Percentiles rank a stretch among this genome's conserved stretches.
Evolutionary conservation across 2,113 vertebrate species (phyloP).

Genomic region (Macrotis lagotis): DNA sequence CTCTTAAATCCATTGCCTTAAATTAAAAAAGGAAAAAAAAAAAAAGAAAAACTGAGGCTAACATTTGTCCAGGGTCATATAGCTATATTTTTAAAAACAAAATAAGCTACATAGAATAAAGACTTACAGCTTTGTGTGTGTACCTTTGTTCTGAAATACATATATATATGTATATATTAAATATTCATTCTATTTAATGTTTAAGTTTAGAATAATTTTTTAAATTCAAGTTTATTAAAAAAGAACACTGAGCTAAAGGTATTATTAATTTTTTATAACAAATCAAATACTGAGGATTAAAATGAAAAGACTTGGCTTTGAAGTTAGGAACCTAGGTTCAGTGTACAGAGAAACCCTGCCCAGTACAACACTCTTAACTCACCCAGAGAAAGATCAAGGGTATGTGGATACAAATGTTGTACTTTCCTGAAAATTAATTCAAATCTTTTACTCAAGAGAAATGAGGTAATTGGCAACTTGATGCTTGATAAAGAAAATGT

Average conservation of each 20-base stretch:
- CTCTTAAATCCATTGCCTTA: too few relatives aligned
- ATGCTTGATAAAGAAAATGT: conserved; percentile 71
- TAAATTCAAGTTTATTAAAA: background rate
- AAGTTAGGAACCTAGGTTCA: background rate
- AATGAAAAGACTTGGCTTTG: background rate
- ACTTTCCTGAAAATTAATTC: conserved; percentile 63
- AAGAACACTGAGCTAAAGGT: background rate
- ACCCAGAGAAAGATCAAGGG: conserved; percentile 45
- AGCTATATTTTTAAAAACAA: too few relatives aligned
- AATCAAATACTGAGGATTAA: background rate
- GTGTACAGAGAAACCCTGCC: background rate
- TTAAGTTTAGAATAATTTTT: background rate
- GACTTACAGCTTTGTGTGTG: too few relatives aligned
- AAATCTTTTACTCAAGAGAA: conserved; percentile 69
- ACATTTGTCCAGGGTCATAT: too few relatives aligned
- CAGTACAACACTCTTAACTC: conserved; percentile 8
- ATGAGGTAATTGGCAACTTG: conserved; percentile 77
- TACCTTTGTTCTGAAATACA: background rate
- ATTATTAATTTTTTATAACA: background rate
- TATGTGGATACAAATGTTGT: conserved; percentile 42
- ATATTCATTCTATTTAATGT: background rate
- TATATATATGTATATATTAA: too few relatives aligned
- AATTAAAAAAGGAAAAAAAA: too few relatives aligned
- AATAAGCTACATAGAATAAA: too few relatives aligned
- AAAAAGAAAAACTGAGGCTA: too few relatives aligned